Conservation (phyloP, 2,888 invertebrate genomes). For the Ligdia adustata region DNA sequence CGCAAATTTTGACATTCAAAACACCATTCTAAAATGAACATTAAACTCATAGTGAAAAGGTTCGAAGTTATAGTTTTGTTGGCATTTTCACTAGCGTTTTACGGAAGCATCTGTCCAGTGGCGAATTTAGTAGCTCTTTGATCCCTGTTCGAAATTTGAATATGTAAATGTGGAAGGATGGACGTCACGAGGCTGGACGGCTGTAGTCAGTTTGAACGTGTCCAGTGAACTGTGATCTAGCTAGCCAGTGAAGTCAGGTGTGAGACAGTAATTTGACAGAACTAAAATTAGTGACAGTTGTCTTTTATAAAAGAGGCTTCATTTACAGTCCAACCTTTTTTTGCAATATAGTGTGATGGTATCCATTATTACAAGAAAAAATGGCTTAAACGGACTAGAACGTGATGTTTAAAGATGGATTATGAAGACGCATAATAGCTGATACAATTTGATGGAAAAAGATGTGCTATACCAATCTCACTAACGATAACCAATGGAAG, state of each 20-base stretch:
- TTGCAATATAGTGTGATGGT: too few relatives aligned
- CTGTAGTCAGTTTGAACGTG: neutral
- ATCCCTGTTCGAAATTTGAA: slow-evolving; percentile 59
- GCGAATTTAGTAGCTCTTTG: slow-evolving; percentile 54
- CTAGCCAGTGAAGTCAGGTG: neutral
- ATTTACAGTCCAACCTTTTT: too few relatives aligned
- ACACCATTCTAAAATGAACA: slow-evolving; percentile 1
- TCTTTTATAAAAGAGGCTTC: too few relatives aligned
- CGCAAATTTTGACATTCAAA: slow-evolving; percentile 2
- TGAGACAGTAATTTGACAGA: too few relatives aligned
- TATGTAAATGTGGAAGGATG: slow-evolving; percentile 55
- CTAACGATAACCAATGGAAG: too few relatives aligned
- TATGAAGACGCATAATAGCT: too few relatives aligned
- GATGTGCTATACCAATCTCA: too few relatives aligned
- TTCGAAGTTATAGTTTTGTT: slow-evolving; percentile 8
- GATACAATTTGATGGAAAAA: too few relatives aligned
- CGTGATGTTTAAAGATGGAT: too few relatives aligned
- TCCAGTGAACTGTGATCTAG: slow-evolving; percentile 1
- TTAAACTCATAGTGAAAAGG: neutral
- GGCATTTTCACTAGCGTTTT: slow-evolving; percentile 22
- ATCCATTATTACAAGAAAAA: too few relatives aligned
- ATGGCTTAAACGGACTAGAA: too few relatives aligned
- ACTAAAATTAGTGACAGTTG: too few relatives aligned
- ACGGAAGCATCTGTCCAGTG: slow-evolving; percentile 38
- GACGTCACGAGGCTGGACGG: slow-evolving; percentile 21